Base-by-base conservation (phyloP, 2,797 vertebrate genomes). In the Erethizon dorsatum region DNA sequence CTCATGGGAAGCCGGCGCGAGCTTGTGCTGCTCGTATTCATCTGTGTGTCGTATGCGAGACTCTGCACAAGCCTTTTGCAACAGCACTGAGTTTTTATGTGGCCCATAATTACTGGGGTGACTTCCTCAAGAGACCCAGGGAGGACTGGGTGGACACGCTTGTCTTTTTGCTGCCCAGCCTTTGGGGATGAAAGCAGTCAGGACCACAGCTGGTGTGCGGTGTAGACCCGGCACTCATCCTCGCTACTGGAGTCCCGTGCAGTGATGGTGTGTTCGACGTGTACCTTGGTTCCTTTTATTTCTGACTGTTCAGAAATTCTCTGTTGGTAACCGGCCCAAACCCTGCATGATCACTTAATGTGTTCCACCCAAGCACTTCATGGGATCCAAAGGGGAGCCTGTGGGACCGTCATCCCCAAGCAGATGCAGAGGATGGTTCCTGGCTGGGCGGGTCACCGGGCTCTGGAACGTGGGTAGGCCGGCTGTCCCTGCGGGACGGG, bases 171-270 rank as follows among this genome's bases (percentile, higher is more conserved):
- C 13, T 26, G 22, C 1, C 1, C 24, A 14, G 10, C 12, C 2
- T 3, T 18, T 45, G 6, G 15, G 63, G 37, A 13, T 2, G 9
- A 56, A 5, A 54, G 41, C 41, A 15, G 2, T 59, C 28, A 2
- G 28, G 7, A 0, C 8, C 5, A 4, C 0, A 0, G 3, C 0
- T 2, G 28, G 31, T 6, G 8, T 28, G 56, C 1, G n/a, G 14
- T 7, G 2, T 0, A 9, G 28, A 78, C 11, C 2, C 0, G 11
- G 50, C n/a, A 18, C 0, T 4, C 26, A 33, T 6, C 14, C 3
- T 15, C 1, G 4, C 56, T 37, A 8, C 15, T 56, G 24, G 31
- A 0, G 10, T 13, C 33, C 9, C 17, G 1, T n/a, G 17, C 65
- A 18, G 33, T 17, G 33, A 20, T 3, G 65, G 17, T 17, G 33